A percentile compares a stretch with the other conserved stretches of the same genome.
Conservation (phyloP, 2,888 invertebrate genomes). For the Epicampocera succincta region DNA sequence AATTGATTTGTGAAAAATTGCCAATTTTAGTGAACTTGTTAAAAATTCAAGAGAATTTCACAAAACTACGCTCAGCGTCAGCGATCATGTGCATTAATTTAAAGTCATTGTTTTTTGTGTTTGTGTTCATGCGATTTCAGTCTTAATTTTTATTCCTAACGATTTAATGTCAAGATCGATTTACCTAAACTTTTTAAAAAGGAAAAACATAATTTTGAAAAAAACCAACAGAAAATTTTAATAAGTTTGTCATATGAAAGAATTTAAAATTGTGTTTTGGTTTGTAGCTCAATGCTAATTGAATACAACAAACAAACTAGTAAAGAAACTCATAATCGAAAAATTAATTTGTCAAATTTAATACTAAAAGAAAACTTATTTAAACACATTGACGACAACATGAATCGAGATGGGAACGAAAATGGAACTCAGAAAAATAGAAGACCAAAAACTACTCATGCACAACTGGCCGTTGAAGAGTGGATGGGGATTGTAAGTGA, state of each 20-base stretch:
- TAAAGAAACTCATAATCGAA: not conserved
- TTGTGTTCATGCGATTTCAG: not conserved
- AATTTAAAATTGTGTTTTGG: not conserved
- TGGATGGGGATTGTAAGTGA: conserved; percentile 44
- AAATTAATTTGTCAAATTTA: conserved; percentile 15
- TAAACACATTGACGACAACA: conserved; percentile 16
- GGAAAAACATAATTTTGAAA: not conserved
- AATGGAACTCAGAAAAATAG: not conserved
- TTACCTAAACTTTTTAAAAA: conserved; percentile 18
- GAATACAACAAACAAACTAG: not conserved
- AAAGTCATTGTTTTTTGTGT: conserved; percentile 1
- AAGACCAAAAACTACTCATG: conserved; percentile 8
- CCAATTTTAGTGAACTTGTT: conserved; percentile 36
- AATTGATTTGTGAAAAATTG: conserved; percentile 54
- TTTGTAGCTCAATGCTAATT: not conserved
- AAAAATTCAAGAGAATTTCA: conserved; percentile 11
- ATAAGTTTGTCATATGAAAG: not conserved
- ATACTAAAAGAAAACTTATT: conserved; percentile 7
- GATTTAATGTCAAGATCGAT: conserved; percentile 33
- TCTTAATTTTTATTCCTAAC: conserved; percentile 10
- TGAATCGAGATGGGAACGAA: not conserved
- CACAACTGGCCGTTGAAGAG: conserved; percentile 25
- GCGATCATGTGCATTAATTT: conserved; percentile 22
- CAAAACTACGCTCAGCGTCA: conserved; percentile 23
- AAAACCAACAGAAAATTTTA: not conserved